A percentile compares a stretch with the other conserved stretches of the same genome.
Evolutionary conservation across 2,888 invertebrate genomes (phyloP).

Genomic region (Hemaris fuciformis): DNA sequence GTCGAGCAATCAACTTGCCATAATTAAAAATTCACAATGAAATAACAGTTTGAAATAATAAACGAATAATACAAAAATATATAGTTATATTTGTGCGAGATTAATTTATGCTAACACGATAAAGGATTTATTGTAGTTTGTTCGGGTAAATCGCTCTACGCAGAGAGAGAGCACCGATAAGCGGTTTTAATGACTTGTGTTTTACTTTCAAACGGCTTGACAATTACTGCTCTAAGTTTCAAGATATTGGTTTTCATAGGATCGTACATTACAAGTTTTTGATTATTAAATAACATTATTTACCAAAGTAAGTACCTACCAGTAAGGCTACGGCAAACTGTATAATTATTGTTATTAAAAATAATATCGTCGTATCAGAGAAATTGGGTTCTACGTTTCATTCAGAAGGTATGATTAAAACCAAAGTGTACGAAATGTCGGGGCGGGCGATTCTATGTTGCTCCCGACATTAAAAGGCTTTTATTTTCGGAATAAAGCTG

Average conservation of each 20-base stretch:
- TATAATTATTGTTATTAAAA: too few relatives aligned
- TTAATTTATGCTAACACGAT: slow-evolving; percentile 72
- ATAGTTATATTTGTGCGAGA: slow-evolving; percentile 67
- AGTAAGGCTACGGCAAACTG: too few relatives aligned
- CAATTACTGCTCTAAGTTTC: slow-evolving; percentile 3
- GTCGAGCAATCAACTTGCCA: slow-evolving; percentile 13
- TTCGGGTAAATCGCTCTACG: slow-evolving; percentile 68
- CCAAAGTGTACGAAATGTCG: too few relatives aligned
- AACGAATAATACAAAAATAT: slow-evolving; percentile 55
- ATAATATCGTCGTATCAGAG: too few relatives aligned
- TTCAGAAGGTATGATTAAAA: too few relatives aligned
- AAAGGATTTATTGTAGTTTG: slow-evolving; percentile 68
- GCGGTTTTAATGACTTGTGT: slow-evolving; percentile 18
- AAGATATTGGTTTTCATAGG: background rate
- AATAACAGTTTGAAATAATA: slow-evolving; percentile 8
- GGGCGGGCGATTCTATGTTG: too few relatives aligned
- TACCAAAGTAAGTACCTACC: too few relatives aligned
- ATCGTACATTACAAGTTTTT: too few relatives aligned
- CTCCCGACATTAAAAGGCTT: too few relatives aligned
- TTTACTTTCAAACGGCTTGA: slow-evolving; percentile 8
- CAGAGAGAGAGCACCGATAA: slow-evolving; percentile 48
- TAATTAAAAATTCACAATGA: slow-evolving; percentile 14
- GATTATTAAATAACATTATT: too few relatives aligned
- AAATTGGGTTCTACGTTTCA: too few relatives aligned
- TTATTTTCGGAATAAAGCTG: too few relatives aligned